These are phyloP conservation scores for Spodoptera litura DNA, from an alignment of 1,140 invertebrate genomes.

Conservation along the genomic window DNA sequence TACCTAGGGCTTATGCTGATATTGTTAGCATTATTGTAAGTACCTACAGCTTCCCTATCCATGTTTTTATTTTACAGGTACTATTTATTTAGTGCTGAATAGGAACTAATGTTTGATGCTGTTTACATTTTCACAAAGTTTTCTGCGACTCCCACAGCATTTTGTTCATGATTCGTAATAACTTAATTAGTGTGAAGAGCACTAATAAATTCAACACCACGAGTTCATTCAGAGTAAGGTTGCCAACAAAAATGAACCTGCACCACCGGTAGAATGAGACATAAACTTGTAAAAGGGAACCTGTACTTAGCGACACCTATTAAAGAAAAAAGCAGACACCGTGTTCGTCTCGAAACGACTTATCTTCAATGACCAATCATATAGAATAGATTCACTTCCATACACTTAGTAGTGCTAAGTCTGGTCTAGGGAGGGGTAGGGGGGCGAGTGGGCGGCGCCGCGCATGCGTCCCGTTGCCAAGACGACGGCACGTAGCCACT, in stretches of 20 bases:
- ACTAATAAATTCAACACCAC: background rate
- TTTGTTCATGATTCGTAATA: background rate
- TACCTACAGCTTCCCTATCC: too few relatives aligned
- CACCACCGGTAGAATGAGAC: conserved; percentile 28
- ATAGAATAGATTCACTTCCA: conserved; percentile 70
- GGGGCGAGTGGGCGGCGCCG: conserved; percentile 74
- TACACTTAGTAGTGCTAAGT: conserved; percentile 55
- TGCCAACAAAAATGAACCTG: background rate
- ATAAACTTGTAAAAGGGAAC: conserved; percentile 21
- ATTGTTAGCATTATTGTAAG: too few relatives aligned
- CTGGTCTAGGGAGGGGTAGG: conserved; percentile 51
- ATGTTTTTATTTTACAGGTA: too few relatives aligned
- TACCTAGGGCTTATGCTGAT: background rate
- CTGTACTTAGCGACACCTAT: conserved; percentile 42
- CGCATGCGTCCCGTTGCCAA: conserved; percentile 83
- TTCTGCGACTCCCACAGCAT: background rate
- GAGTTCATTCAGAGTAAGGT: background rate
- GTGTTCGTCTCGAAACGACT: conserved; percentile 39
- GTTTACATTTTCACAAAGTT: background rate
- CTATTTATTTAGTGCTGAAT: too few relatives aligned
- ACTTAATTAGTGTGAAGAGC: background rate
- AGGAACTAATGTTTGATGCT: too few relatives aligned
- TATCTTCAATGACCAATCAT: conserved; percentile 80
- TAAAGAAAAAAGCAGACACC: conserved; percentile 58
- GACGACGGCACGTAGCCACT: conserved; percentile 80